phyloP scores from a whole-genome alignment of 2,113 vertebrate genomes.

The Nycticryphes semicollaris region DNA sequence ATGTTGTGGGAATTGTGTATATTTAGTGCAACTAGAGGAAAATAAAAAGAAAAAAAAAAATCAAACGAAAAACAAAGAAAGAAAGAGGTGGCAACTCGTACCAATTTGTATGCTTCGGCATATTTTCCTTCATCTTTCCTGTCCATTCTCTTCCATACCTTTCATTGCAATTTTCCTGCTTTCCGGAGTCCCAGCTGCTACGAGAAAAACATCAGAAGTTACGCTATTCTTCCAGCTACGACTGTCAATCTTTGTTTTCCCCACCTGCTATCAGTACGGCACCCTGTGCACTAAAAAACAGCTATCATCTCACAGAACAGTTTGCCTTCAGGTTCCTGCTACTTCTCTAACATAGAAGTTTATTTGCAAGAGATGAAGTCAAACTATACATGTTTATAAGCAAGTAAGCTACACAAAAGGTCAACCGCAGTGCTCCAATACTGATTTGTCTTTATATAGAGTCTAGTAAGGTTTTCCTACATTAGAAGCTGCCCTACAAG shows the following conservation, averaged over 20 bases:
- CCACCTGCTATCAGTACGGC: background rate
- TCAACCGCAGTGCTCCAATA: background rate
- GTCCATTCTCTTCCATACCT: background rate
- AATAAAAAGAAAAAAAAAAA: background rate
- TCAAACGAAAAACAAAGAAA: background rate
- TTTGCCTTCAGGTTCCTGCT: background rate
- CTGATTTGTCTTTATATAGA: background rate
- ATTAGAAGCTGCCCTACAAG: background rate
- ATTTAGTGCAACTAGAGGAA: background rate
- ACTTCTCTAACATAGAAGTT: background rate
- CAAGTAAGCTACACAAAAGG: background rate
- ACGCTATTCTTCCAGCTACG: background rate
- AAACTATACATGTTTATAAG: background rate
- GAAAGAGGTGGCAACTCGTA: background rate
- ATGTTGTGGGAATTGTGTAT: background rate
- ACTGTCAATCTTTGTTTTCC: background rate
- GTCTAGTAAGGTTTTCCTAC: background rate
- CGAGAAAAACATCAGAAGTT: background rate
- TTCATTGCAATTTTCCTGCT: background rate
- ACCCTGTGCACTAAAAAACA: background rate
- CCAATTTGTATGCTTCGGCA: background rate
- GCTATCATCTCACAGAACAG: rapidly evolving
- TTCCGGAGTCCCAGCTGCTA: background rate
- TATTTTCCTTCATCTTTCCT: background rate
- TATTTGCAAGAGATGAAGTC: background rate